Evolutionary conservation across 2,888 invertebrate species (phyloP).

Genomic region (Dryomyza anilis): DNA sequence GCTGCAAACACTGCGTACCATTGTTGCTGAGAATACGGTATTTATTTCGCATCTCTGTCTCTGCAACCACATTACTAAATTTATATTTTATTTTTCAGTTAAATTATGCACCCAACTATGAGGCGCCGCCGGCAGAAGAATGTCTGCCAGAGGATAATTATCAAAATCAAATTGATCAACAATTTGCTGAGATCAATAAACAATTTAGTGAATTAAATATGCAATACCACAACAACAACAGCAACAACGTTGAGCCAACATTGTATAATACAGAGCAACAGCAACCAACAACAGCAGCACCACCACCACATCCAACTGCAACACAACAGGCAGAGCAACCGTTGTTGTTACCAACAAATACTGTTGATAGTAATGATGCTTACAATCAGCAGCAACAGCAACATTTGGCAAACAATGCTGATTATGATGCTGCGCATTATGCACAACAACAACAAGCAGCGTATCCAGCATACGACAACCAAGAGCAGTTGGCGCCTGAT

Average conservation of each 20-base stretch:
- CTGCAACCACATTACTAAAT: not conserved
- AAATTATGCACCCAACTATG: constrained; percentile 29
- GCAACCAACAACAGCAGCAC: constrained; percentile 25
- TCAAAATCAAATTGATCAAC: constrained; percentile 52
- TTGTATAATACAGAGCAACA: constrained; percentile 33
- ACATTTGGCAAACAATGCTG: not conserved
- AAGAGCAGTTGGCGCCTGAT: constrained; percentile 15
- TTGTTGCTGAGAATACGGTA: constrained; percentile 45
- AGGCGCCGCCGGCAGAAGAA: constrained; percentile 26
- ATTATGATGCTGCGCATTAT: constrained; percentile 19
- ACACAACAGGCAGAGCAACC: no score
- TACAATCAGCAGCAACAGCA: constrained; percentile 16
- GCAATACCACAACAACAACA: constrained; percentile 48
- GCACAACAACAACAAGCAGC: constrained; percentile 35
- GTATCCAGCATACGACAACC: constrained; percentile 27
- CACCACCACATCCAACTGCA: not conserved
- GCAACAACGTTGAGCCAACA: constrained; percentile 17
- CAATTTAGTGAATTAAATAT: constrained; percentile 58
- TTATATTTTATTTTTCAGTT: constrained; percentile 5
- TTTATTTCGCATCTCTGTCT: not conserved
- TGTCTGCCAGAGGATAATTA: constrained; percentile 37
- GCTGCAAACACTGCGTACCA: constrained; percentile 54
- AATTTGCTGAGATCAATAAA: constrained; percentile 58
- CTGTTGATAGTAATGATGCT: not conserved
- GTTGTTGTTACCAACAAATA: no score